phyloP scores from a whole-genome alignment of 1,140 invertebrate species.

The Cephus cinctus region DNA sequence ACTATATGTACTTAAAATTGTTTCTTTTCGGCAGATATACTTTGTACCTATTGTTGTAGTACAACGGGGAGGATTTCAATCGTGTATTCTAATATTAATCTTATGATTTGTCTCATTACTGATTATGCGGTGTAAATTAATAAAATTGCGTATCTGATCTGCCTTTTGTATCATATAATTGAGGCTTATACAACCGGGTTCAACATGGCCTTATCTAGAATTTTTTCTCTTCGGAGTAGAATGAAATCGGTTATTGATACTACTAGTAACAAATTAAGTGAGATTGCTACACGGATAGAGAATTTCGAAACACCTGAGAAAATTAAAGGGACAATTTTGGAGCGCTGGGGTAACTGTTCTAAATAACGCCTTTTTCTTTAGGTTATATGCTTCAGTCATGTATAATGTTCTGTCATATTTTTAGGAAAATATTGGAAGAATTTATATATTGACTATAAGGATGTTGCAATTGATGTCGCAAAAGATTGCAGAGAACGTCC shows the following conservation, averaged over 20 bases:
- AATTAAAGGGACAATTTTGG: constrained; percentile 33
- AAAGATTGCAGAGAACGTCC: constrained; percentile 42
- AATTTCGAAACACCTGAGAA: constrained; percentile 29
- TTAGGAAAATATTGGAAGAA: constrained; percentile 36
- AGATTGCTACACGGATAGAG: constrained; percentile 16
- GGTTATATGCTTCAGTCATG: background rate
- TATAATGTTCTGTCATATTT: constrained; percentile 7
- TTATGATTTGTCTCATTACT: too few relatives aligned
- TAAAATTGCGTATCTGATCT: too few relatives aligned
- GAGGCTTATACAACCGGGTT: too few relatives aligned
- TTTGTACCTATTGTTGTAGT: too few relatives aligned
- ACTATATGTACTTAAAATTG: too few relatives aligned
- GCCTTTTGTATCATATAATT: too few relatives aligned
- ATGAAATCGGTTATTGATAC: background rate
- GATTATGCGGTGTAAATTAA: too few relatives aligned
- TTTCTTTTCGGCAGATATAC: too few relatives aligned
- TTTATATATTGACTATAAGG: constrained; percentile 39
- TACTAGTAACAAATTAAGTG: constrained; percentile 4
- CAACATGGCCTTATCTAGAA: too few relatives aligned
- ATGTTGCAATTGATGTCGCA: constrained; percentile 34
- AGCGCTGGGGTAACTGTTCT: constrained; percentile 40
- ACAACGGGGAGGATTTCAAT: too few relatives aligned
- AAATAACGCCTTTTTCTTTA: constrained; percentile 13
- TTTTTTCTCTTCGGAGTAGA: too few relatives aligned
- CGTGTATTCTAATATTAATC: too few relatives aligned